These are phyloP conservation scores for Blastobasis adustella DNA, from an alignment of 2,888 invertebrate genomes.

Conservation along the genomic window DNA sequence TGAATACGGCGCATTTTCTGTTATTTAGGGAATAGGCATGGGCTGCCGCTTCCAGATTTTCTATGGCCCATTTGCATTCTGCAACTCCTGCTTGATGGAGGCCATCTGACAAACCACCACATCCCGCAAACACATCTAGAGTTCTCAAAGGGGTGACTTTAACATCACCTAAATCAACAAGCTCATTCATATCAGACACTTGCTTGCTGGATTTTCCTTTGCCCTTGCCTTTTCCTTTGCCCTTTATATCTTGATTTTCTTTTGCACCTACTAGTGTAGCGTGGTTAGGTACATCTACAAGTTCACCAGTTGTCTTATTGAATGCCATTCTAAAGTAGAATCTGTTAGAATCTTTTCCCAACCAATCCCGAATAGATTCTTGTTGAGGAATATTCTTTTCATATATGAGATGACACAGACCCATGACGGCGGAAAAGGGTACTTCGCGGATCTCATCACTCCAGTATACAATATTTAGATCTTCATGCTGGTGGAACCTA, in stretches of 20 bases:
- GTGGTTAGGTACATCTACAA: conserved; percentile 76
- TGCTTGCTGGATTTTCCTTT: conserved; percentile 76
- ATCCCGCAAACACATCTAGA: conserved; percentile 90
- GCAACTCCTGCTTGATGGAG: conserved; percentile 80
- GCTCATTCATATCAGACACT: conserved; percentile 25
- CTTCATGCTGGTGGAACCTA: conserved; percentile 75
- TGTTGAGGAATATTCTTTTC: conserved; percentile 75
- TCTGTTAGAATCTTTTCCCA: conserved; percentile 76
- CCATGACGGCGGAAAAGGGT: conserved; percentile 76
- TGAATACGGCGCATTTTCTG: conserved; percentile 81
- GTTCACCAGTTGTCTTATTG: conserved; percentile 66
- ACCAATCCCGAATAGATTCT: conserved; percentile 73
- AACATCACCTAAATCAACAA: conserved; percentile 25
- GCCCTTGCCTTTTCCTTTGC: conserved; percentile 80
- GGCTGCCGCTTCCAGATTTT: conserved; percentile 84
- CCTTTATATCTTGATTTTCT: conserved; percentile 52
- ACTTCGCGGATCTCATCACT: conserved; percentile 81
- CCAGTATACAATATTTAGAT: conserved; percentile 86
- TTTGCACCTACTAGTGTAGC: conserved; percentile 75
- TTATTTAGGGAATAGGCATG: conserved; percentile 87
- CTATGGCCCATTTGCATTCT: conserved; percentile 87
- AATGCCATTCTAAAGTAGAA: conserved; percentile 85
- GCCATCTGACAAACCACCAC: conserved; percentile 87
- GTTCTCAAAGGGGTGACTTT: conserved; percentile 74
- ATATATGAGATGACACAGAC: conserved; percentile 81